Evolutionary conservation across 92 coral and sea anemone genomes (phyloP).

Genomic region (Zoanthus sansibaricus): DNA sequence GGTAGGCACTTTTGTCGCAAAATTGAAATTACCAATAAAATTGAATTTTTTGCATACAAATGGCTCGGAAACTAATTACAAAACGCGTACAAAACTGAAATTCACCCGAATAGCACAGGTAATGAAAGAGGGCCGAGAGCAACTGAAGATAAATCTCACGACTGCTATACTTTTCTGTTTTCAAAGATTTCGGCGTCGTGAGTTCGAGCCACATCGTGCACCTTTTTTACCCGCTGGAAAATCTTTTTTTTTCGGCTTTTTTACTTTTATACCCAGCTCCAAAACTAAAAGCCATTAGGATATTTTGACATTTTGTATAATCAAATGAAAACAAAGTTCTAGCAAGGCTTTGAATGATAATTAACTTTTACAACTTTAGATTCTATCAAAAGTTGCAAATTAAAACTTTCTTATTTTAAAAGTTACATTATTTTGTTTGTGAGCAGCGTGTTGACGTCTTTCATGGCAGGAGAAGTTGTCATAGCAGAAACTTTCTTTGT

Average conservation of each 20-base stretch:
- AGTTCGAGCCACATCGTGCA: conserved; percentile 36
- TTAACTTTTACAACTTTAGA: conserved; percentile 43
- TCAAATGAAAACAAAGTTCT: conserved; percentile 29
- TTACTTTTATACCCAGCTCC: conserved; percentile 34
- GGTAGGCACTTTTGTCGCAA: conserved; percentile 27
- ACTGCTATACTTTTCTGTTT: conserved; percentile 27
- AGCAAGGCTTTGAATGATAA: conserved; percentile 46
- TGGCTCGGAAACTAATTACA: conserved; percentile 36
- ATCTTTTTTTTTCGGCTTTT: conserved; percentile 28
- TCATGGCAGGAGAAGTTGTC: conserved; percentile 41
- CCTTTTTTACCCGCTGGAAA: conserved; percentile 20
- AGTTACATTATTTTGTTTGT: conserved; percentile 37
- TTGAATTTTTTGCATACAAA: conserved; percentile 34
- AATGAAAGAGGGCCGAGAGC: conserved; percentile 40
- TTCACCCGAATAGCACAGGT: conserved; percentile 28
- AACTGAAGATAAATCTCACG: conserved; percentile 29
- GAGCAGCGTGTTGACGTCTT: conserved; percentile 40
- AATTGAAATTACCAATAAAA: conserved; percentile 34
- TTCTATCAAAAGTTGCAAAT: conserved; percentile 27
- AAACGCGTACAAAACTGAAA: conserved; percentile 30
- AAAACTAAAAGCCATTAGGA: conserved; percentile 33
- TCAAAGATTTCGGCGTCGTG: conserved; percentile 10
- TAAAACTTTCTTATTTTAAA: conserved; percentile 40
- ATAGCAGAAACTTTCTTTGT: conserved; percentile 40
- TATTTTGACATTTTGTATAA: conserved; percentile 28